phyloP scores from a whole-genome alignment of 1,140 invertebrate genomes.

The Scaptomyza graminum region DNA sequence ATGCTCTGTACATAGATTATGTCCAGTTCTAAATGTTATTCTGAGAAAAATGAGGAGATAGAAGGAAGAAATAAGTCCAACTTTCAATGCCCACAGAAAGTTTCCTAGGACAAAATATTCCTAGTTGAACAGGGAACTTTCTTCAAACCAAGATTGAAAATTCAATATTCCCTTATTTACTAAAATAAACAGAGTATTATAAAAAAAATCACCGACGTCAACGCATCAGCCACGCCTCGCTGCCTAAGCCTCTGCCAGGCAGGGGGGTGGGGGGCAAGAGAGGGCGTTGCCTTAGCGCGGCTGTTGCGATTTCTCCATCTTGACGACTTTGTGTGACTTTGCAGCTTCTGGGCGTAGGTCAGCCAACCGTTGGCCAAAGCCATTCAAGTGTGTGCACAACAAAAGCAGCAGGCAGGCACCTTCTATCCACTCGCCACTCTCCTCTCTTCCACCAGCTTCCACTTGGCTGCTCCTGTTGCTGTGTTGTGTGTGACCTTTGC shows the following conservation, averaged over 20 bases:
- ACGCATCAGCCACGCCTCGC: conserved; percentile 63
- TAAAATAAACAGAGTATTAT: too few species aligned
- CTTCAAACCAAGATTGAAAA: too few species aligned
- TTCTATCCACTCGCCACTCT: too few species aligned
- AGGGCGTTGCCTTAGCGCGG: conserved; percentile 70
- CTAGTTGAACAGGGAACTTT: too few species aligned
- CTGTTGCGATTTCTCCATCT: conserved; percentile 67
- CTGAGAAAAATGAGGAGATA: too few species aligned
- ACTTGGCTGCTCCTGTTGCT: conserved; percentile 58
- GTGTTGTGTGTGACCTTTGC: conserved; percentile 51
- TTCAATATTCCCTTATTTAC: background rate
- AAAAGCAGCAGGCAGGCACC: background rate
- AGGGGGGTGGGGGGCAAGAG: background rate
- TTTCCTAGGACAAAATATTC: too few species aligned
- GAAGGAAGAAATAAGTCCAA: too few species aligned
- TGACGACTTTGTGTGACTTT: background rate
- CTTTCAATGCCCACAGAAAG: too few species aligned
- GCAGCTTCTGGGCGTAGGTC: conserved; percentile 24
- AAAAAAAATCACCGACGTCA: conserved; percentile 35
- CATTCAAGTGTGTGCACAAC: conserved; percentile 25
- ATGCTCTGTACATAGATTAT: background rate
- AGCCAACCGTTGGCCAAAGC: conserved; percentile 5
- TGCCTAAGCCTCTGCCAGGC: conserved; percentile 6
- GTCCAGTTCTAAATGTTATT: too few species aligned
- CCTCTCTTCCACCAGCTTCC: conserved; percentile 38